These are phyloP conservation scores for Eilema griseolum DNA, from an alignment of 2,888 invertebrate genomes.

Conservation along the genomic window DNA sequence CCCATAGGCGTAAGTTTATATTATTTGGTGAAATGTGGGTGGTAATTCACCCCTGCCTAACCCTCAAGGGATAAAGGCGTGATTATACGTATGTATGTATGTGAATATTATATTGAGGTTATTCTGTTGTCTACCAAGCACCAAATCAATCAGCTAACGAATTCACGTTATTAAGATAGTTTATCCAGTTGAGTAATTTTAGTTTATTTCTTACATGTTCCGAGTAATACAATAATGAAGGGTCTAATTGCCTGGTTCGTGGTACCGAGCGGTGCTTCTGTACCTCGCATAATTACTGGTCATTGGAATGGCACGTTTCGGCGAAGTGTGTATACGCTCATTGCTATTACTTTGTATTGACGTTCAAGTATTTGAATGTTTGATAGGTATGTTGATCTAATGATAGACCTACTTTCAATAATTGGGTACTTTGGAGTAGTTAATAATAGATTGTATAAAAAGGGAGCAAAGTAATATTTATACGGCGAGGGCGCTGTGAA, in stretches of 20 bases:
- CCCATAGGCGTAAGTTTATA: too few relatives aligned
- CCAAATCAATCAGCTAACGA: slow-evolving; percentile 10
- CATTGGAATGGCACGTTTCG: slow-evolving; percentile 64
- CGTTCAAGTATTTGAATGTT: background rate
- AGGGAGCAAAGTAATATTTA: too few relatives aligned
- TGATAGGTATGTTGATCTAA: background rate
- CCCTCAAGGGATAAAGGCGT: too few relatives aligned
- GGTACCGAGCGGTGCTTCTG: slow-evolving; percentile 68
- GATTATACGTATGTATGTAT: too few relatives aligned
- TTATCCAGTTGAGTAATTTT: slow-evolving; percentile 40
- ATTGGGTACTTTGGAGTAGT: too few relatives aligned
- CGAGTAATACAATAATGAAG: slow-evolving; percentile 67
- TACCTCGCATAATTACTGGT: slow-evolving; percentile 62
- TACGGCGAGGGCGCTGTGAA: too few relatives aligned
- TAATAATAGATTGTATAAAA: too few relatives aligned
- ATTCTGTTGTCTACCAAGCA: background rate
- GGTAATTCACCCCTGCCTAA: too few relatives aligned
- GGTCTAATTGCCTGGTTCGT: slow-evolving; percentile 73
- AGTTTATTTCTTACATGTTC: slow-evolving; percentile 59
- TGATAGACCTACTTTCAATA: background rate
- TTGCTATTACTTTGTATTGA: slow-evolving; percentile 51
- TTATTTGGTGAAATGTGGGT: too few relatives aligned
- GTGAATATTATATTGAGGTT: too few relatives aligned
- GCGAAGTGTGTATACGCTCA: slow-evolving; percentile 62
- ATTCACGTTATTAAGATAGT: slow-evolving; percentile 34